Base-by-base conservation (phyloP, 2,888 invertebrate genomes). In the Synergus itoensis region DNA sequence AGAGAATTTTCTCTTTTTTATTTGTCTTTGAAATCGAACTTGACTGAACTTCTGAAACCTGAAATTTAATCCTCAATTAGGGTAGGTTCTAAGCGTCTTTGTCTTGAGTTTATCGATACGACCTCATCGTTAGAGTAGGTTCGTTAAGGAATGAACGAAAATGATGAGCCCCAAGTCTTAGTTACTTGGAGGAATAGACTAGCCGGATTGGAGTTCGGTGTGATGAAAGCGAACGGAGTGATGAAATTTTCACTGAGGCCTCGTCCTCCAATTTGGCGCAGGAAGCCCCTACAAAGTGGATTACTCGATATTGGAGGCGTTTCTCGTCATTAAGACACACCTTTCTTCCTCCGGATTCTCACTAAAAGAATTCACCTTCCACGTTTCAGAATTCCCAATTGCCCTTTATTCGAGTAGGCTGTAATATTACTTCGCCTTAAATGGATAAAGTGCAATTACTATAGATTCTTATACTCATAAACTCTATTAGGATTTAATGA, bases 171-270 rank as follows among this genome's bases (percentile, higher is more conserved):
- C 36, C n/a, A 36, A 53, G 36, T 36, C 53, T 57, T 53, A n/a
- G 40, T 73, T 73, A 18, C 73, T 57, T n/a, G 11, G 53, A 57
- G 73, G 18, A 53, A 73, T 73, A 73, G 53, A 40, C 53, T 53
- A 73, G 53, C 48, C 73, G 53, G 53, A 48, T 73, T 53, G 36
- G n/a, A 53, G 73, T 73, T 73, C 36, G 9, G 73, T n/a, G 18
- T 53, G 73, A 73, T 73, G 53, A 73, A 57, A 53, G 73, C 73
- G 73, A 36, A 73, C 28, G 73, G 53, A 73, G 53, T 40, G 73
- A 73, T 73, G 73, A 73, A 73, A 73, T 73, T 73, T 73, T 73
- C 73, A 57, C 73, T n/a, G 73, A 73, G 36, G 73, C 73, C 73
- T 73, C 73, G 73, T 73, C 73, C 73, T 73, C 73, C 53, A 73